phyloP scores from a whole-genome alignment of 2,113 vertebrate species.

The Chitala chitala region DNA sequence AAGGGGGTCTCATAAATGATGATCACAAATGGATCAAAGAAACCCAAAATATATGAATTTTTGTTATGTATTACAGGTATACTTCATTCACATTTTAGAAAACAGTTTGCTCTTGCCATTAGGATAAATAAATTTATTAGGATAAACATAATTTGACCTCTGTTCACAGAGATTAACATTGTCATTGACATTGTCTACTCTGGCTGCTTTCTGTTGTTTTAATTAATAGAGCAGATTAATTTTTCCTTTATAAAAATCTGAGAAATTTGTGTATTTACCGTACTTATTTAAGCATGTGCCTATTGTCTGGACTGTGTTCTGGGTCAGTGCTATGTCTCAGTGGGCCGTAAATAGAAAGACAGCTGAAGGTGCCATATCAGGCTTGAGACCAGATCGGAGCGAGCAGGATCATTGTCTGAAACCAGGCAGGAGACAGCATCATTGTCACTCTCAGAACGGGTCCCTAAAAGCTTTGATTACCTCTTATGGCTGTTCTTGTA shows the following conservation, averaged over 20 bases:
- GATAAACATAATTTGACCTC: too few relatives aligned
- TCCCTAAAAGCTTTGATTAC: constrained; percentile 33
- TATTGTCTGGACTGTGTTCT: constrained; percentile 47
- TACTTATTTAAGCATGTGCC: constrained; percentile 39
- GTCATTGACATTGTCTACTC: not conserved
- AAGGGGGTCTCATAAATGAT: not conserved
- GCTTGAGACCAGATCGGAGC: constrained; percentile 32
- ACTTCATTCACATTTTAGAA: too few relatives aligned
- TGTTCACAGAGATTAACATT: too few relatives aligned
- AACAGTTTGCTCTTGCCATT: too few relatives aligned
- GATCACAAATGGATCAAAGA: not conserved
- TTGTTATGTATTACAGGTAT: too few relatives aligned
- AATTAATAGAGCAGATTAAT: constrained; percentile 36
- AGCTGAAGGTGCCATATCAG: constrained; percentile 49
- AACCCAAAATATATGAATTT: too few relatives aligned
- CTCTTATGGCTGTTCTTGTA: constrained; percentile 2
- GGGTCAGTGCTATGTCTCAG: constrained; percentile 35
- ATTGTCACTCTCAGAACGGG: constrained; percentile 27
- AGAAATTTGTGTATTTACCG: constrained; percentile 35
- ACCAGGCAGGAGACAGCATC: constrained; percentile 17
- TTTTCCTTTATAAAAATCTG: constrained; percentile 31
- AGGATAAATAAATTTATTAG: too few relatives aligned
- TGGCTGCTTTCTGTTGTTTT: constrained; percentile 27
- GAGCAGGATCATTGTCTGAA: constrained; percentile 26
- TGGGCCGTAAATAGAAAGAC: constrained; percentile 46